These are phyloP conservation scores for Invenusta paracnida DNA, from an alignment of 2,888 invertebrate species.

Conservation along the genomic window DNA sequence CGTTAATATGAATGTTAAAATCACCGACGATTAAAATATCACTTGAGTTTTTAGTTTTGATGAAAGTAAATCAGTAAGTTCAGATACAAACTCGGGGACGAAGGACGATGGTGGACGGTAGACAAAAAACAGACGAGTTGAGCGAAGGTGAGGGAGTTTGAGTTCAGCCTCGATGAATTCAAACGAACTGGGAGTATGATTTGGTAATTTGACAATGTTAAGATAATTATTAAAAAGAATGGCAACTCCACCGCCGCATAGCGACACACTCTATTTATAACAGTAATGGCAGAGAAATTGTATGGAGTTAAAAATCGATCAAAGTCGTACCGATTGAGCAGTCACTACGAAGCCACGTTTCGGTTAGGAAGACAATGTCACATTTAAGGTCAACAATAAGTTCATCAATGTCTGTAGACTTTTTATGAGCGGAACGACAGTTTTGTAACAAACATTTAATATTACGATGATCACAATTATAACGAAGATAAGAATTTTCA, in stretches of 20 bases:
- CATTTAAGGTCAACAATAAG: conserved; percentile 26
- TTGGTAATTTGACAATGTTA: background rate
- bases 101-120: background rate
- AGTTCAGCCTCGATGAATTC: background rate
- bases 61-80: background rate
- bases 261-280: background rate
- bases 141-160: background rate
- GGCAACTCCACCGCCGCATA: background rate
- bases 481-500: background rate
- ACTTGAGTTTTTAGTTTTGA: background rate
- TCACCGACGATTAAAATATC: background rate
- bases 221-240: background rate
- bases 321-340: background rate
- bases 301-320: background rate
- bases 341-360: background rate
- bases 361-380: conserved; percentile 23
- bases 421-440: conserved; percentile 22
- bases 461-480: conserved; percentile 10
- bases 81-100: background rate
- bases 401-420: conserved; percentile 26
- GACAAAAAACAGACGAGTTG: background rate
- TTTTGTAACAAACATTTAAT: conserved; percentile 26
- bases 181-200: background rate
- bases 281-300: background rate
- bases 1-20: background rate